Base-by-base conservation (phyloP, 2,888 invertebrate species). In the Alentia gelatinosa region DNA sequence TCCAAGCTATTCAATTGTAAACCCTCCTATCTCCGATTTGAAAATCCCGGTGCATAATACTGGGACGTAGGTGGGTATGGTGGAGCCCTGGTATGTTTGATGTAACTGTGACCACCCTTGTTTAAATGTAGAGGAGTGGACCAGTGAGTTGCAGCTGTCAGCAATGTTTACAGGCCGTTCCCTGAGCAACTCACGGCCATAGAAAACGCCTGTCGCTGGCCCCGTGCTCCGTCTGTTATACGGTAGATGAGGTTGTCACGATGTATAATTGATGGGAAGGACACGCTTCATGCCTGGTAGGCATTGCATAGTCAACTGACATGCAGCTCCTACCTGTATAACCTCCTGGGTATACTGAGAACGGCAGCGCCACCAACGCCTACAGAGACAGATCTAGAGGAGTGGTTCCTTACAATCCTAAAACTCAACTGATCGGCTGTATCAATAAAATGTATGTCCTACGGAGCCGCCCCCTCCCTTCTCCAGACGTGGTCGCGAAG, bases 271-370 rank as follows among this genome's bases (percentile, higher is more conserved):
- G 33, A 74, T 74, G 74, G 30, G 12, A 33, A 74, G 30, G 74
- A 74, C 74, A 74, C 74, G 74, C 74, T 74, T 74, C 74, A 74
- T 33, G 74, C 30, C 30, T 74, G 74, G 26, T 33, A 56, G 56
- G 30, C 15, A 30, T 26, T 74, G 26, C 74, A 74, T 74, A 33
- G 12, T 74, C 74, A 26, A 74, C 74, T 74, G 15, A 30, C n/a
- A 15, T 26, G 30, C n/a, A n/a, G 30, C 74, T 7, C 74, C 74
- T 4, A 5, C 74, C 74, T 4, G 56, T 9, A n/a, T n/a, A n/a
- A 1, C 19, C 19, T 19, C 47, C 7, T 47, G n/a, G 23, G 19
- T 56, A n/a, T 19, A 56, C 3, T 12, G 12, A n/a, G 56, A 3
- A 56, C 12, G n/a, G 23, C 56, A 1, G 5, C 5, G 23, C 3